Conservation (phyloP, 35 echinoderm and acorn worm species). For the Lytechinus variegatus region DNA sequence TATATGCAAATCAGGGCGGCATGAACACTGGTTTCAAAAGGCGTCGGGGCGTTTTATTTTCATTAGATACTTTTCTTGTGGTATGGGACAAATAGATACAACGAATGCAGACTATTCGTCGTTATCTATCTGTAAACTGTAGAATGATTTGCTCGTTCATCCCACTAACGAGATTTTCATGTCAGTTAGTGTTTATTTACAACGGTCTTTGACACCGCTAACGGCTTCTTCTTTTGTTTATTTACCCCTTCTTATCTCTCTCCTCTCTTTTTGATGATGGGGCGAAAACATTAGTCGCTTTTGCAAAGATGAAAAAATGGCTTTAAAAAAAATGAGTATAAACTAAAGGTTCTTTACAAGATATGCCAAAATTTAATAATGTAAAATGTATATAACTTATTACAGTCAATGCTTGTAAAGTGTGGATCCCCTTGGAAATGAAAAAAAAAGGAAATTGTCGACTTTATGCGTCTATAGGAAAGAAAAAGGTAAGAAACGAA, state of each 20-base stretch:
- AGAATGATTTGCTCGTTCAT: constrained; percentile 38
- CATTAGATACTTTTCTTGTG: background rate
- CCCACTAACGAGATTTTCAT: constrained; percentile 52
- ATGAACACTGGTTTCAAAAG: background rate
- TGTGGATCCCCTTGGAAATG: no score
- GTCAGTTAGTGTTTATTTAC: constrained; percentile 23
- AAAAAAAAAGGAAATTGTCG: no score
- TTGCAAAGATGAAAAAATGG: no score
- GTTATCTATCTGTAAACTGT: background rate
- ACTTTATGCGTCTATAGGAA: no score
- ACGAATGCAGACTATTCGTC: constrained; percentile 21
- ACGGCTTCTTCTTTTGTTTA: background rate
- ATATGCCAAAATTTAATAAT: no score
- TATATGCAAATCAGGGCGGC: background rate
- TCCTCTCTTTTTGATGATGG: background rate
- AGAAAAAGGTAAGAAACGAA: no score
- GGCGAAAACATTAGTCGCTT: background rate
- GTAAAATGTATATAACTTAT: no score
- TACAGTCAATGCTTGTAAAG: no score
- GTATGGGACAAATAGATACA: background rate
- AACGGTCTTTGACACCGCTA: constrained; percentile 22
- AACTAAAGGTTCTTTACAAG: no score
- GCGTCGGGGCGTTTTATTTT: background rate
- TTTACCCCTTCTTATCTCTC: background rate
- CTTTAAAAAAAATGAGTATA: no score